Conservation (phyloP, 2,888 invertebrate species). For the Thymelicus sylvestris region DNA sequence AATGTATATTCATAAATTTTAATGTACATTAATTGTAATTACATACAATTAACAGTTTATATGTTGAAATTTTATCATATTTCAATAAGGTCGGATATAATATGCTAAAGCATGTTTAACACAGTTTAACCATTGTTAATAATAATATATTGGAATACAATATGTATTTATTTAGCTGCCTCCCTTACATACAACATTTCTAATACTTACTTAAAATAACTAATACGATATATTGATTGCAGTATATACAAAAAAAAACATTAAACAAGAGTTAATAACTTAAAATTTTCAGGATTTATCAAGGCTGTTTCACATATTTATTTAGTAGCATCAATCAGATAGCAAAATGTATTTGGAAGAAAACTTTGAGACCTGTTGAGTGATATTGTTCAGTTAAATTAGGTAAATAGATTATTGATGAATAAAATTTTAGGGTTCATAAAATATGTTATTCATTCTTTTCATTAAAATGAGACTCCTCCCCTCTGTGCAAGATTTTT, state of each 20-base stretch:
- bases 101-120: background rate
- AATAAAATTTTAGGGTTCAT: no score
- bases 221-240: background rate
- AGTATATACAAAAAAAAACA: background rate
- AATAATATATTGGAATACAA: conserved; percentile 1
- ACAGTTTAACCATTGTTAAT: background rate
- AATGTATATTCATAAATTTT: conserved; percentile 48
- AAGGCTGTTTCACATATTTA: background rate
- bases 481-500: no score
- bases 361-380: no score
- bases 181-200: background rate
- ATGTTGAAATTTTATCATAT: background rate
- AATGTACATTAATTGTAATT: conserved; percentile 25
- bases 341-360: no score
- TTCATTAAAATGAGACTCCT: no score
- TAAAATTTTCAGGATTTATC: background rate
- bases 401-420: no score
- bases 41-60: background rate
- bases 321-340: no score
- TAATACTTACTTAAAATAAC: background rate
- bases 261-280: background rate
- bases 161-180: conserved; percentile 1
- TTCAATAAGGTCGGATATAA: background rate
- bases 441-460: no score
- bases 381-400: no score